Evolutionary conservation across 2,797 vertebrate species (phyloP).

Genomic region (Molossus alvarezi): DNA sequence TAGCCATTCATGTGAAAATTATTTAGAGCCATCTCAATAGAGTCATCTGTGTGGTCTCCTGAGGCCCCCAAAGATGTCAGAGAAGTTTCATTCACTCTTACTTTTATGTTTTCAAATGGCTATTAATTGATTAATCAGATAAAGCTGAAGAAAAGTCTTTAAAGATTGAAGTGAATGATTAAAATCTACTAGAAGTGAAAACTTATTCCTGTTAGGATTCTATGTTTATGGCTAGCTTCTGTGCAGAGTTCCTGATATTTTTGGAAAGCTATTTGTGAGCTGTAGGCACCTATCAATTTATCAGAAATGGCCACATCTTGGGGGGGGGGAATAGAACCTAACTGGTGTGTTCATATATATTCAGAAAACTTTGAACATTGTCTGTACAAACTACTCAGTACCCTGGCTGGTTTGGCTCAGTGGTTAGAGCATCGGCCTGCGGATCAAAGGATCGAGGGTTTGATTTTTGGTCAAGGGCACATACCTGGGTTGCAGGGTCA

Average conservation of each 20-base stretch:
- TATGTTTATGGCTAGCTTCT: conserved; percentile 27
- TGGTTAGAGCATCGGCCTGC: too few species aligned
- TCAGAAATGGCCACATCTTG: neutral
- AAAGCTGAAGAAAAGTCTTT: neutral
- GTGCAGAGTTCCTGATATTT: conserved; percentile 34
- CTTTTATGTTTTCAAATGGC: conserved; percentile 77
- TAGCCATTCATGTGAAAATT: conserved; percentile 94
- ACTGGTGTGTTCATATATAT: neutral
- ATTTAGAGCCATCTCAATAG: conserved; percentile 91
- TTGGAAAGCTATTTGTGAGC: conserved; percentile 52
- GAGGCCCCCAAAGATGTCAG: conserved; percentile 87
- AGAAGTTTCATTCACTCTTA: conserved; percentile 80
- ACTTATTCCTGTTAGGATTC: neutral
- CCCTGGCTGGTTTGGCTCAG: too few species aligned
- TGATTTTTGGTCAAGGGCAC: too few species aligned
- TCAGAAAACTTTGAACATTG: neutral
- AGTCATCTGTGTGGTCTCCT: conserved; percentile 86
- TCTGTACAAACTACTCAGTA: neutral
- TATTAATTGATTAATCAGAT: conserved; percentile 76
- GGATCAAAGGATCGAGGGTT: too few species aligned
- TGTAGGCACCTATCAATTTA: neutral
- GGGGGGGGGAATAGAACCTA: neutral
- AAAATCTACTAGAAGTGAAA: conserved; percentile 39
- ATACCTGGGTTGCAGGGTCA: too few species aligned
- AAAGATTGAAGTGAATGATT: conserved; percentile 44